Conservation (phyloP, 2,113 vertebrate species). For the Columba livia region DNA sequence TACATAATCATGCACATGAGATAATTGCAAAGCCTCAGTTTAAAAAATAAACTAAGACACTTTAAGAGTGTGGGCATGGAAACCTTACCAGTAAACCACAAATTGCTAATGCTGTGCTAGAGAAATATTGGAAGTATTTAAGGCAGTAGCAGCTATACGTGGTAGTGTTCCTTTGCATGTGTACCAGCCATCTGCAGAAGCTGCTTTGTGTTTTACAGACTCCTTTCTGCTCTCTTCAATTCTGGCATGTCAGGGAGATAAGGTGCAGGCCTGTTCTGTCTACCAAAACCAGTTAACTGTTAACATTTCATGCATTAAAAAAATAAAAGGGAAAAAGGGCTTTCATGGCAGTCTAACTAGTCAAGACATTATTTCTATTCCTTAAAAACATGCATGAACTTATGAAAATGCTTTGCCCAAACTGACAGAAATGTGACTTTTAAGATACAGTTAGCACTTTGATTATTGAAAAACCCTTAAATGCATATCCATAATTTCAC, state of each 20-base stretch:
- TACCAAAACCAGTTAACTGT: background rate
- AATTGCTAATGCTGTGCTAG: background rate
- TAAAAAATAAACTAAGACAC: background rate
- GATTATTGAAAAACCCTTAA: background rate
- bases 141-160: background rate
- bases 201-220: background rate
- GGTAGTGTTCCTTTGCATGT: background rate
- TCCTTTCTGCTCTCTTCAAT: background rate
- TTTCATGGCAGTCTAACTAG: background rate
- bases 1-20: background rate
- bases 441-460: background rate
- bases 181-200: background rate
- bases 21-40: background rate
- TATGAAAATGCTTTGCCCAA: background rate
- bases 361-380: background rate
- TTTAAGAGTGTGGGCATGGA: background rate
- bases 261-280: background rate
- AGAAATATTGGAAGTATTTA: background rate
- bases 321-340: background rate
- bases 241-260: background rate
- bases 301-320: background rate
- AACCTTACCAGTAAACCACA: background rate
- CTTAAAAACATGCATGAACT: background rate
- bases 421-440: background rate
- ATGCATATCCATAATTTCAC: background rate